A percentile compares a stretch with the other conserved stretches of the same genome.
These are phyloP conservation scores for Octopus sinensis DNA, from an alignment of 1,140 invertebrate genomes.

Conservation along the genomic window DNA sequence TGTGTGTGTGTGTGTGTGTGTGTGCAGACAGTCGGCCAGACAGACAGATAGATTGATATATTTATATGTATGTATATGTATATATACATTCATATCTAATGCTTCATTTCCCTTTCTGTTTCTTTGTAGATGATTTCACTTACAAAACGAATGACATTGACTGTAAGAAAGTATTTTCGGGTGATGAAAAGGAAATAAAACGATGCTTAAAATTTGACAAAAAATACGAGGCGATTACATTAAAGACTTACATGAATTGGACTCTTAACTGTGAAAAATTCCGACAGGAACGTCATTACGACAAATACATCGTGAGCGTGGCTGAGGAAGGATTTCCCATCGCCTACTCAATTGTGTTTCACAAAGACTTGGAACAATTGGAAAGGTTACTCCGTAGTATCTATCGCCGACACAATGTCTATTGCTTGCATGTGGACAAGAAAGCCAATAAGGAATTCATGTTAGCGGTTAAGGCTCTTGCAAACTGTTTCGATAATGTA, in stretches of 20 bases:
- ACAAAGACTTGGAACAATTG: conserved; percentile 38
- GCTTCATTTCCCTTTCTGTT: background rate
- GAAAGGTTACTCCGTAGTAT: conserved; percentile 45
- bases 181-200: background rate
- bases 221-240: background rate
- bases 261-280: conserved; percentile 27
- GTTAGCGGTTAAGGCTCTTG: conserved; percentile 30
- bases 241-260: conserved; percentile 10
- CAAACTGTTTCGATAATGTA: conserved; percentile 46
- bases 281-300: conserved; percentile 21
- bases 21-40: no score
- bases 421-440: conserved; percentile 51
- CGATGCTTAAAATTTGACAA: background rate
- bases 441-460: conserved; percentile 31
- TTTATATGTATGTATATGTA: no score
- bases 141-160: background rate
- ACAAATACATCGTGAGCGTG: conserved; percentile 17
- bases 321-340: conserved; percentile 42
- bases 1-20: no score
- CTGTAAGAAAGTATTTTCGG: background rate
- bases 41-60: no score
- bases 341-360: conserved; percentile 38
- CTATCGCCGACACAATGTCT: conserved; percentile 50
- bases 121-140: background rate
- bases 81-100: no score